phyloP scores from a whole-genome alignment of 2,797 vertebrate species.

The Lutjanus campechanus region DNA sequence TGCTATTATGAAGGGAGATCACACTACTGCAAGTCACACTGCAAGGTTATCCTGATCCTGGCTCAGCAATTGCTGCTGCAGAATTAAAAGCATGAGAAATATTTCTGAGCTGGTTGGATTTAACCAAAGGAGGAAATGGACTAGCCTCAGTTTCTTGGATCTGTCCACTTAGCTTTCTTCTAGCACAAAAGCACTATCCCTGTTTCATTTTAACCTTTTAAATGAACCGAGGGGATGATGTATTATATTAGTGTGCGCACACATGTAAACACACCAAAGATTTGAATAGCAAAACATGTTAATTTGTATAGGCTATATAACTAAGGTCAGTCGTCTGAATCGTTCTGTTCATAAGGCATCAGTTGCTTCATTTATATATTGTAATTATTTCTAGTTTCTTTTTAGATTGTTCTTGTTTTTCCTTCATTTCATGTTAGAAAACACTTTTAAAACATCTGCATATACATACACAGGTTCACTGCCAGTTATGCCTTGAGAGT shows the following conservation, averaged over 20 bases:
- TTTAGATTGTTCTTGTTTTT: neutral
- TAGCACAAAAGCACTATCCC: neutral
- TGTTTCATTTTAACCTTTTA: constrained; percentile 18
- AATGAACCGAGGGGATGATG: neutral
- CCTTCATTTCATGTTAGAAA: neutral
- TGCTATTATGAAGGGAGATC: constrained; percentile 62
- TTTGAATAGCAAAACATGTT: constrained; percentile 73
- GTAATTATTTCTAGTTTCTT: neutral
- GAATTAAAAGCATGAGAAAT: constrained; percentile 78
- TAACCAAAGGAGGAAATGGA: constrained; percentile 67
- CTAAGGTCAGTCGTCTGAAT: neutral
- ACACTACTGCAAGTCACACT: constrained; percentile 56
- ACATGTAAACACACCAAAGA: neutral
- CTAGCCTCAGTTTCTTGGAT: constrained; percentile 38
- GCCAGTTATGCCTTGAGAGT: neutral
- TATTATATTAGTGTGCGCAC: constrained; percentile 11
- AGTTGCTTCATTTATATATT: neutral
- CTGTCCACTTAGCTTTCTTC: constrained; percentile 11
- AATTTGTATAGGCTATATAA: constrained; percentile 52
- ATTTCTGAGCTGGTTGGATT: constrained; percentile 66
- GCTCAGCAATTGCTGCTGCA: constrained; percentile 52
- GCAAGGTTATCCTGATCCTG: constrained; percentile 62
- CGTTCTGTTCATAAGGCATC: neutral
- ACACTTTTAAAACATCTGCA: neutral
- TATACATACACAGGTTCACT: neutral